These are phyloP conservation scores for Crotophaga sulcirostris DNA, from an alignment of 2,113 vertebrate genomes.

Conservation along the genomic window DNA sequence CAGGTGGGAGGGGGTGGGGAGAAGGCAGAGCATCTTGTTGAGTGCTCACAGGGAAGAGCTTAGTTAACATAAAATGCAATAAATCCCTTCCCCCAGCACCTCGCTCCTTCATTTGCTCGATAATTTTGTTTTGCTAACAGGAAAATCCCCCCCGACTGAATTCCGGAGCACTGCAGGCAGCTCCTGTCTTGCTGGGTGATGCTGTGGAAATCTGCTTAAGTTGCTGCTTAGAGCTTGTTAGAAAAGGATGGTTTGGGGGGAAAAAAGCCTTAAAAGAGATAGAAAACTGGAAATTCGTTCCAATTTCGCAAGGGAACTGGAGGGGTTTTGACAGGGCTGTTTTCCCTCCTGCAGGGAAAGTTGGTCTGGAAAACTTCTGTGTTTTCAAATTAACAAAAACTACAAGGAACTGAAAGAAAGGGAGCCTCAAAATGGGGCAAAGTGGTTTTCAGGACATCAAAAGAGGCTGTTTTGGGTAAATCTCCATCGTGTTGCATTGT, in stretches of 20 bases:
- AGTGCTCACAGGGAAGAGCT: background rate
- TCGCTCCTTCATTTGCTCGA: fast-evolving
- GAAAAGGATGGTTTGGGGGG: background rate
- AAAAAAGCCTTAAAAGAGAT: background rate
- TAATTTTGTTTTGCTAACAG: background rate
- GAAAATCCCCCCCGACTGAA: background rate
- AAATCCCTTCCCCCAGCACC: background rate
- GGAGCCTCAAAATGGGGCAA: fast-evolving
- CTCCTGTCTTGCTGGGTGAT: background rate
- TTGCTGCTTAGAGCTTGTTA: background rate
- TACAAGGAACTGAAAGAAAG: fast-evolving
- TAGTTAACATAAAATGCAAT: background rate
- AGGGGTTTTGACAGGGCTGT: background rate
- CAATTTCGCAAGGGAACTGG: background rate
- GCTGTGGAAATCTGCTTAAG: background rate
- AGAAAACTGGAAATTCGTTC: background rate
- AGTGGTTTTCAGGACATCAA: fast-evolving
- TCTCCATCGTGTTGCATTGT: fast-evolving
- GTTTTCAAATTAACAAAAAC: fast-evolving
- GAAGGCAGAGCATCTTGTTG: background rate
- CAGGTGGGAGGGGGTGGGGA: background rate
- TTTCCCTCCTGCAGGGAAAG: background rate
- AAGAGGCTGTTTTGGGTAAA: background rate
- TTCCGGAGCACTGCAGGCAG: background rate
- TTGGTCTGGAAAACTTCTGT: background rate